Evolutionary conservation across 2,113 vertebrate species (phyloP).

Genomic region (Axis porcinus): DNA sequence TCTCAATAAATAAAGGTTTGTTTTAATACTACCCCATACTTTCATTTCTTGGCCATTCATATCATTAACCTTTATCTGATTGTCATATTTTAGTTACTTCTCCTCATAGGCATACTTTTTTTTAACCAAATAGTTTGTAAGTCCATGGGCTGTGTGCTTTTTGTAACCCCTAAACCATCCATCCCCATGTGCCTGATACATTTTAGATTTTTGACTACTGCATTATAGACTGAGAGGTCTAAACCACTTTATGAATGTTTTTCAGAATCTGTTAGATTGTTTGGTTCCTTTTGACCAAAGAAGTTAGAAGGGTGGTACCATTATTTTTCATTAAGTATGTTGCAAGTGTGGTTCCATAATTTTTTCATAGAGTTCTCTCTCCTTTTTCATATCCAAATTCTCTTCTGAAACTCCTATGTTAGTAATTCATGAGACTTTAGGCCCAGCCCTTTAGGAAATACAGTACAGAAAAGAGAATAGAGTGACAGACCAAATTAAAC

Average conservation of each 20-base stretch:
- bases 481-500: neutral
- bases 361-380: neutral
- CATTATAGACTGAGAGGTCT: neutral
- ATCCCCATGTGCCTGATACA: neutral
- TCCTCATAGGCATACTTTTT: neutral
- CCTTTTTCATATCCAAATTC: neutral
- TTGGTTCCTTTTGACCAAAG: neutral
- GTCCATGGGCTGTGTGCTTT: neutral
- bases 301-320: neutral
- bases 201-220: neutral
- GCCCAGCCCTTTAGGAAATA: neutral
- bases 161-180: neutral
- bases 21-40: neutral
- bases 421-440: neutral
- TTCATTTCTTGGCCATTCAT: neutral
- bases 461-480: neutral
- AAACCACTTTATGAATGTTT: neutral
- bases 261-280: neutral
- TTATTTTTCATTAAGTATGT: slow-evolving; percentile 5
- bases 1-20: neutral
- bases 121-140: neutral
- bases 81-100: neutral
- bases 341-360: neutral
- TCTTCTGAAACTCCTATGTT: neutral
- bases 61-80: neutral